Conservation (phyloP, 2,888 invertebrate genomes). For the Pseudanteris insignis region DNA sequence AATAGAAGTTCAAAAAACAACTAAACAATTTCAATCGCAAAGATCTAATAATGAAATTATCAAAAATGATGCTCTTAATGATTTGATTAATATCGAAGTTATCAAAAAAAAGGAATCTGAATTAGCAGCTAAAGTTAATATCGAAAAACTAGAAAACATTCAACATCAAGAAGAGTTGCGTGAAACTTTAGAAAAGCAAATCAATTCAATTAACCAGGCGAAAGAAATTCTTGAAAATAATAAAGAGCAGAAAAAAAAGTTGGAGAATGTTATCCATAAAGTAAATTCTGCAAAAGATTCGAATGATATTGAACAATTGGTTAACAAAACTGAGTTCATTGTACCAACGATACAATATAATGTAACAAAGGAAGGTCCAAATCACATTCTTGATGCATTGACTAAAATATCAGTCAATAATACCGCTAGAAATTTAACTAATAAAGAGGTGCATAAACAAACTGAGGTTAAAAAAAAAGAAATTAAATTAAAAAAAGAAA, state of each 20-base stretch:
- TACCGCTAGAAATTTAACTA: neutral
- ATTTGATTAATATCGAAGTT: slow-evolving; percentile 61
- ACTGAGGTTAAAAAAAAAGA: slow-evolving; percentile 9
- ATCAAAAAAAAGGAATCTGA: slow-evolving; percentile 68
- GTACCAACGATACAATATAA: neutral
- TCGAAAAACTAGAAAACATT: slow-evolving; percentile 55
- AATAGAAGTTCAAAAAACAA: too few species aligned
- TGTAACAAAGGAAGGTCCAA: slow-evolving; percentile 29
- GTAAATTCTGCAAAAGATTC: slow-evolving; percentile 25
- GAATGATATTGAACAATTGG: slow-evolving; percentile 15
- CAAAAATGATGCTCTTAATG: too few species aligned
- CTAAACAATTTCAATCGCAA: too few species aligned
- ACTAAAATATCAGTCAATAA: slow-evolving; percentile 54
- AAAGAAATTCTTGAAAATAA: slow-evolving; percentile 73
- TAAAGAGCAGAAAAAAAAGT: slow-evolving; percentile 69
- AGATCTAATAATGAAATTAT: too few species aligned
- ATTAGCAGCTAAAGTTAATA: slow-evolving; percentile 63
- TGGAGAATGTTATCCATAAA: slow-evolving; percentile 57
- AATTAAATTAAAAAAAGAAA: slow-evolving; percentile 26
- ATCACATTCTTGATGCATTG: slow-evolving; percentile 54
- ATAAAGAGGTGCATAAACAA: neutral
- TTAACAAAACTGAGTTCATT: neutral
- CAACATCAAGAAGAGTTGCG: slow-evolving; percentile 61
- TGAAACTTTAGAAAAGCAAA: slow-evolving; percentile 72
- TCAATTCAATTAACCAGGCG: too few species aligned